Percentiles rank a stretch among this genome's conserved stretches.
phyloP scores from a whole-genome alignment of 2,888 invertebrate genomes.

The Anthoptus insignis region DNA sequence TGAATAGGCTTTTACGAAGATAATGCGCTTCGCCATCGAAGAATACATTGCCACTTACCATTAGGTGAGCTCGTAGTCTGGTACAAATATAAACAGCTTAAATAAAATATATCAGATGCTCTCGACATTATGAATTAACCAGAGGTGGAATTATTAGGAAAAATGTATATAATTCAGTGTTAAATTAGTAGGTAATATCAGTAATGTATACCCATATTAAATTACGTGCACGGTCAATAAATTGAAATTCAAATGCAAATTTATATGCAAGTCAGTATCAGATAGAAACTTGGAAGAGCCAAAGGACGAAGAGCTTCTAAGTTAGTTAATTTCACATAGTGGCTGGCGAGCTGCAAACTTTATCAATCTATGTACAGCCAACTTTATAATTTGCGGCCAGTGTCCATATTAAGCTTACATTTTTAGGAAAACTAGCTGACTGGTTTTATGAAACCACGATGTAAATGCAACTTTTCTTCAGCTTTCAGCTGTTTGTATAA shows the following conservation, averaged over 20 bases:
- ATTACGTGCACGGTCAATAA: conserved; percentile 9
- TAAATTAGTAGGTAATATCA: not conserved
- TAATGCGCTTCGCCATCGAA: no score
- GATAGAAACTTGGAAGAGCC: conserved; percentile 47
- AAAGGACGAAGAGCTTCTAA: conserved; percentile 62
- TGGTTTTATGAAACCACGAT: no score
- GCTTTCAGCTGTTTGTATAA: not conserved
- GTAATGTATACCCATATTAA: not conserved
- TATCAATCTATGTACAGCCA: conserved; percentile 70
- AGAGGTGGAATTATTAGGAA: no score
- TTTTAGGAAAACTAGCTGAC: conserved; percentile 6
- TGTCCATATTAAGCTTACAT: not conserved
- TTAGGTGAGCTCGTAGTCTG: no score
- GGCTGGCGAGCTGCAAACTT: conserved; percentile 72
- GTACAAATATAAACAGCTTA: no score
- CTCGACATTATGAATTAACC: no score
- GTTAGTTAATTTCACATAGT: conserved; percentile 80
- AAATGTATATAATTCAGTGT: no score
- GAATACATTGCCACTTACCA: no score
- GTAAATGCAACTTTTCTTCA: no score
- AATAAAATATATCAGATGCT: no score
- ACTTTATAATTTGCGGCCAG: conserved; percentile 58
- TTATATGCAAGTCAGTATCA: conserved; percentile 65
- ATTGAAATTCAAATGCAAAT: conserved; percentile 57
- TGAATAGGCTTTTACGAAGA: no score